Base-by-base conservation (phyloP, 2,888 invertebrate species). In the Scaptomyza polygonia region DNA sequence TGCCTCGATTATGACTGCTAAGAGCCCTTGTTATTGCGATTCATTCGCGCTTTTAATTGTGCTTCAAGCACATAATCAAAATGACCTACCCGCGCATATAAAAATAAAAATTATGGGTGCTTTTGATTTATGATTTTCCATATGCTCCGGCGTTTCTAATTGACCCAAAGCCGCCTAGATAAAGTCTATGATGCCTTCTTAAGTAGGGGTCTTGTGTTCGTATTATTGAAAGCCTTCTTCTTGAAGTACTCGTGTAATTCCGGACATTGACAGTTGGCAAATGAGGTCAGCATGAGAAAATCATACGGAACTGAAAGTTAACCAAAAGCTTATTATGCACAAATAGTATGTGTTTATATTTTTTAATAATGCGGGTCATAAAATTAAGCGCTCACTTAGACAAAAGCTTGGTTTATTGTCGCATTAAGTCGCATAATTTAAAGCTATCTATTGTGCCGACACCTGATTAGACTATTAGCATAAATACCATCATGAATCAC, bases 1-100 rank as follows among this genome's bases (percentile, higher is more conserved):
- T 64, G 55, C 48, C 77, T 65, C 62, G 67, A 68, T 79, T 84
- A 79, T 76, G 86, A 67, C 67, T 67, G 62, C 36, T 74, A 65
- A 86, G 77, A 83, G 84, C 75, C 80, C 77, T 86, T 80, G 84
- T 81, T 81, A 80, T 72, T 77, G 74, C 42, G 70, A 58, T 84
- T 75, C 74, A 77, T 83, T 83, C 80, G 77, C 73, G 58, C 73
- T 68, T 67, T 77, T 65, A 77, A 86, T 80, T 79, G 83, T 58
- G 80, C 53, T 56, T 67, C 49, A 71, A 73, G 51, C 56, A 68
- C 54, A 74, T 68, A 68, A 79, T 80, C 78, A 67, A 64, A 84
- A 47, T 55, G 67, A 72, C 62, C 73, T 59, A 69, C 47, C 47
- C 56, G 53, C 61, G 54, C 51, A 57, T 66, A 67, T 67, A 54